Evolutionary conservation across 2,888 invertebrate genomes (phyloP), one percentile per base, ranked within the genome.

Genomic region (Amphiduros pacificus): DNA sequence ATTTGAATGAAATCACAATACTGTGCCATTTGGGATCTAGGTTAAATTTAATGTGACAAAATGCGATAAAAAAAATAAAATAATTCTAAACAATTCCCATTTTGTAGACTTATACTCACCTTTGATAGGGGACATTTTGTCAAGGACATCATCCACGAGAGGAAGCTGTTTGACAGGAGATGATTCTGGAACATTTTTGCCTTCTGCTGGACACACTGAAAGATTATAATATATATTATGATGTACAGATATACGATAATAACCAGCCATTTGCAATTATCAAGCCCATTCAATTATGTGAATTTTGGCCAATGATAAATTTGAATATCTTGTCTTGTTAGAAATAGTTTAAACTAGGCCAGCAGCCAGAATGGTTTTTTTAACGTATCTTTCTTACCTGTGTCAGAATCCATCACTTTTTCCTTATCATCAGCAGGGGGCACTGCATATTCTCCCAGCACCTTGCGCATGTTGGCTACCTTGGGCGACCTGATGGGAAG

Each of bases 401-500:
- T n/a, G n/a, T n/a, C n/a, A n/a, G n/a, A n/a, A n/a, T n/a, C n/a
- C n/a, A n/a, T n/a, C n/a, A n/a, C 11, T 22, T 48, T 5, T 11
- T 53, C 53, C 22, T 29, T 53, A 24, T 1, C 26, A 11, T 29
- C 53, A 6, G 29, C 53, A 6, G 53, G 4, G 22, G 14, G n/a
- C n/a, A n/a, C n/a, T n/a, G n/a, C 22, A 29, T 41, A 41, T 27
- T 28, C 52, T 32, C 44, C 52, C 29, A 79, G 70, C 2, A 71
- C 76, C 55, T 68, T 68, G 14, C 69, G 60, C 31, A 79, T 72
- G 3, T 71, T 75, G 11, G 66, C 61, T 2, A 78, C 74, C 55
- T 79, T 79, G 0, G 80, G 80, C 9, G 75, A 67, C 4, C 71
- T 67, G 48, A 80, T 73, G 0, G 80, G 80, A 44, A 79, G 66